These are phyloP conservation scores for Malacoraja senta DNA, from an alignment of 2,797 vertebrate genomes.

Conservation along the genomic window DNA sequence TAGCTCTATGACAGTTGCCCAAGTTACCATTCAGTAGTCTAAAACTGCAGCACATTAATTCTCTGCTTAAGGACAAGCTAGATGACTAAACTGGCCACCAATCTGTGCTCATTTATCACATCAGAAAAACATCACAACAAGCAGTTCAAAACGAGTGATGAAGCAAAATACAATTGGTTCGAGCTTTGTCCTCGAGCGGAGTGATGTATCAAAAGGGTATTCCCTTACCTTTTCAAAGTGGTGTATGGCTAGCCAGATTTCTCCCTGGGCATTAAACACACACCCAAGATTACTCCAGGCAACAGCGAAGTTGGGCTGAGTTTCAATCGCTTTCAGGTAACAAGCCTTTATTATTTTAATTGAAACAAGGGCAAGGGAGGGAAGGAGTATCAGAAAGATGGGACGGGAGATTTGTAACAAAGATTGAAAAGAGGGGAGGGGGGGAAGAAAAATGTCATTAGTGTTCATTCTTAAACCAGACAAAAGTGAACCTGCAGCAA, in stretches of 20 bases:
- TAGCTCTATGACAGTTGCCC: too few relatives aligned
- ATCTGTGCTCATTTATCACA: background rate
- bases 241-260: slow-evolving; percentile 98
- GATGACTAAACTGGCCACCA: background rate
- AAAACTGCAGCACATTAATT: too few relatives aligned
- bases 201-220: background rate
- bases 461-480: slow-evolving; percentile 72
- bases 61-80: background rate
- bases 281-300: slow-evolving; percentile 99
- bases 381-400: slow-evolving; percentile 44
- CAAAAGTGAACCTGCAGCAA: slow-evolving; percentile 99
- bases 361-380: slow-evolving; percentile 39
- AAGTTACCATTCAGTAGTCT: too few relatives aligned
- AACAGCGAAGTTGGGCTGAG: slow-evolving; percentile 98
- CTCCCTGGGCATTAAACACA: slow-evolving; percentile 98
- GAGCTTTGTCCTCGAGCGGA: background rate
- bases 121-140: background rate
- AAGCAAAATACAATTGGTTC: background rate
- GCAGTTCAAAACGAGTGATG: background rate
- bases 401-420: slow-evolving; percentile 42
- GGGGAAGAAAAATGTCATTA: slow-evolving; percentile 70
- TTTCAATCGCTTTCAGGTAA: slow-evolving; percentile 99
- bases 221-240: slow-evolving; percentile 92
- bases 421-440: slow-evolving; percentile 49
- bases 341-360: slow-evolving; percentile 85